Evolutionary conservation across 2,888 invertebrate genomes (phyloP).

Genomic region (Blera fallax): DNA sequence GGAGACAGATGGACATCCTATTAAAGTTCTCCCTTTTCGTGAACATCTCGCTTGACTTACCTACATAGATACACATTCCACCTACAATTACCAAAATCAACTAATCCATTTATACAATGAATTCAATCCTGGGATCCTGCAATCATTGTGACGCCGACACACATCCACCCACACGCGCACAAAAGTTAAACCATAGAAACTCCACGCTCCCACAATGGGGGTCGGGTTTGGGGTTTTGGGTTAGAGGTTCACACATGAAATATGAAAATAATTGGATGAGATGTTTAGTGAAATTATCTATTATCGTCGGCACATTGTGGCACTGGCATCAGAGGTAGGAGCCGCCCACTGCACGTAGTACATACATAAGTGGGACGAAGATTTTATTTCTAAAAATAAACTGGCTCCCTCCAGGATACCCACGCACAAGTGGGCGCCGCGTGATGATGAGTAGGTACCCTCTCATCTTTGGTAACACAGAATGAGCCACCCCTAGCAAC

Average conservation of each 20-base stretch:
- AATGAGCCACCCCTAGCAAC: neutral
- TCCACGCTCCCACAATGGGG: neutral
- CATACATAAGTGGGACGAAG: slow-evolving; percentile 37
- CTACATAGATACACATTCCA: neutral
- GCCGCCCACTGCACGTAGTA: slow-evolving; percentile 29
- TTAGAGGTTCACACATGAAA: slow-evolving; percentile 25
- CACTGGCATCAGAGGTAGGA: neutral
- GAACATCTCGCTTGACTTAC: neutral
- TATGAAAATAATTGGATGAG: slow-evolving; percentile 49
- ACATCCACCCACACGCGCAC: neutral
- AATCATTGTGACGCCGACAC: neutral
- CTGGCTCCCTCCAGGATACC: slow-evolving; percentile 39
- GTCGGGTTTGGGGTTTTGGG: neutral
- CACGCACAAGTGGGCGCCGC: slow-evolving; percentile 5
- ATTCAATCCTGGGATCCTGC: slow-evolving; percentile 19
- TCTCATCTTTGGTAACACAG: slow-evolving; percentile 6
- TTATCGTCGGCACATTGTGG: slow-evolving; percentile 18
- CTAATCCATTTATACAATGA: slow-evolving; percentile 23
- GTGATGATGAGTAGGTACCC: slow-evolving; percentile 9
- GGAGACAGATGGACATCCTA: neutral
- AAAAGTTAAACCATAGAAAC: neutral
- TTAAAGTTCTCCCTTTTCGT: neutral
- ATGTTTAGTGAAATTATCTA: slow-evolving; percentile 46
- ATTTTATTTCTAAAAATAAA: slow-evolving; percentile 61
- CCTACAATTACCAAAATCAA: neutral